Evolutionary conservation across 2,113 vertebrate genomes (phyloP).

Genomic region (Pao palembangensis): DNA sequence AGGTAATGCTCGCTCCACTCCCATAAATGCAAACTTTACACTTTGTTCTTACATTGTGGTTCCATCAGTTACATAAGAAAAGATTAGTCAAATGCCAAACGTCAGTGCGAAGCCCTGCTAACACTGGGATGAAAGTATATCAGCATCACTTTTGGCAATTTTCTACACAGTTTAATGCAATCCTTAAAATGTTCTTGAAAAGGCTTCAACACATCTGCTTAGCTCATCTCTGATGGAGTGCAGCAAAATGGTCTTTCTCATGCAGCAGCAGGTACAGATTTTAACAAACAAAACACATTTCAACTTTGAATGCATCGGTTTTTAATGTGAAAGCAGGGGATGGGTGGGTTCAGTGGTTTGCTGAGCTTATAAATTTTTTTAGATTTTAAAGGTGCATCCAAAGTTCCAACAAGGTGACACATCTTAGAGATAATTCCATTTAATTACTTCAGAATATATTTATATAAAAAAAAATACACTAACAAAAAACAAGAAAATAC

Average conservation of each 20-base stretch:
- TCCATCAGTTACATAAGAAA: neutral
- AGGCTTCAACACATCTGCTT: no score
- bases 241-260: neutral
- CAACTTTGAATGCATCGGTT: neutral
- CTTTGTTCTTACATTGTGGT: conserved; percentile 18
- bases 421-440: no score
- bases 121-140: neutral
- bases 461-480: no score
- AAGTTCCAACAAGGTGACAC: no score
- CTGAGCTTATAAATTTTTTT: no score
- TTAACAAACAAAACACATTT: neutral
- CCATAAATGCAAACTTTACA: neutral
- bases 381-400: no score
- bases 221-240: no score
- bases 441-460: no score
- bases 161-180: no score
- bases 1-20: conserved; percentile 5
- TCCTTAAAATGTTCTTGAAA: no score
- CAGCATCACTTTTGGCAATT: neutral
- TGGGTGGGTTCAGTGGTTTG: neutral
- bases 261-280: neutral
- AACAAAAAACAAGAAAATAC: no score
- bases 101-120: neutral
- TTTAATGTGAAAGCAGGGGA: neutral
- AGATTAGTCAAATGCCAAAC: neutral